phyloP scores from a whole-genome alignment of 2,888 invertebrate genomes.

The Geophilus truncorum region DNA sequence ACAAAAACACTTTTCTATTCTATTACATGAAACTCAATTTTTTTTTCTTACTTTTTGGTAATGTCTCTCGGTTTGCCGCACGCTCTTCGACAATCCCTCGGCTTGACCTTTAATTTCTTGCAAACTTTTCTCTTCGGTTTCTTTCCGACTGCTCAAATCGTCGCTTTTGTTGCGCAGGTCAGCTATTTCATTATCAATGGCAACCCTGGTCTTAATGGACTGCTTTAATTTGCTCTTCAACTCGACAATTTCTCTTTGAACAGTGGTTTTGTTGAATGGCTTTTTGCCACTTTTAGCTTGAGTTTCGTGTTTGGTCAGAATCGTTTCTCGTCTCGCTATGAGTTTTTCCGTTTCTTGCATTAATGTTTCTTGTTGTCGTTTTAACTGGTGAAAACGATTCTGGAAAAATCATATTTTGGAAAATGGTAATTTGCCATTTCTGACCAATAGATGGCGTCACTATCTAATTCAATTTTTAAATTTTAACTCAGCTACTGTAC shows the following conservation, averaged over 20 bases:
- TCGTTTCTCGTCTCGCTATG: not conserved
- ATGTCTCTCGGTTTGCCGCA: not conserved
- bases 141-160: not conserved
- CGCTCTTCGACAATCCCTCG: not conserved
- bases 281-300: not conserved
- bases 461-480: too few relatives aligned
- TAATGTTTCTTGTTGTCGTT: not conserved
- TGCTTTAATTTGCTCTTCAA: slow-evolving; percentile 14
- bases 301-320: not conserved
- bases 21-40: not conserved
- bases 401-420: not conserved
- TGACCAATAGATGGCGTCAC: too few relatives aligned
- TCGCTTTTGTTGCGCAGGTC: not conserved
- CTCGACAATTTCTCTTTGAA: not conserved
- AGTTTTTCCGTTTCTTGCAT: slow-evolving; percentile 25
- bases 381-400: not conserved
- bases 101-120: not conserved
- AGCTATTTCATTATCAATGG: not conserved
- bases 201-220: not conserved
- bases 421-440: too few relatives aligned
- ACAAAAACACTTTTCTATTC: not conserved
- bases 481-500: too few relatives aligned
- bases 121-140: not conserved
- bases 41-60: not conserved
- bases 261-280: not conserved